phyloP scores from a whole-genome alignment of 1,140 invertebrate genomes.

The Centruroides vittatus region DNA sequence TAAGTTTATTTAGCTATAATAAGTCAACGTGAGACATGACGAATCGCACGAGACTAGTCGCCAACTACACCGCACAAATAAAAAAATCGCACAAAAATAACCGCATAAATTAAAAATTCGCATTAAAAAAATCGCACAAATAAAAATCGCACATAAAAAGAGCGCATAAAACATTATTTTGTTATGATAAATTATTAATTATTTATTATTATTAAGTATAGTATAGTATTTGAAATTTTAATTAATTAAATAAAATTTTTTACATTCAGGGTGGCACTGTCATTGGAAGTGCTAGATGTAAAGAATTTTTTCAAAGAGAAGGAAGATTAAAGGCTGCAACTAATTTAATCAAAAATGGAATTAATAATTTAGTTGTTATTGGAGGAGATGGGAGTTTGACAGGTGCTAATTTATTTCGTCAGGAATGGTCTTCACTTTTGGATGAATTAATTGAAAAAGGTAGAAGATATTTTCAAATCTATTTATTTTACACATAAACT shows the following conservation, averaged over 20 bases:
- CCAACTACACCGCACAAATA: no score
- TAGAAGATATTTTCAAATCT: slow-evolving; percentile 17
- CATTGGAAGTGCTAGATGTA: slow-evolving; percentile 92
- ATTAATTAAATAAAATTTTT: neutral
- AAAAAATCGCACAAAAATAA: no score
- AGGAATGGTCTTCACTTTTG: slow-evolving; percentile 59
- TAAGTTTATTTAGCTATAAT: no score
- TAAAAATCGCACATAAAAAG: no score
- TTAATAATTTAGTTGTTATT: slow-evolving; percentile 94
- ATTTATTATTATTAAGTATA: no score
- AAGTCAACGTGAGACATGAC: no score
- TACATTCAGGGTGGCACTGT: slow-evolving; percentile 73
- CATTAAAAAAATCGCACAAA: no score
- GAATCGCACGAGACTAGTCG: no score
- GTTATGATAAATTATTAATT: no score
- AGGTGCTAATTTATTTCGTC: slow-evolving; percentile 88
- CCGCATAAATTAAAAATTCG: no score
- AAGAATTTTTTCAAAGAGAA: slow-evolving; percentile 67
- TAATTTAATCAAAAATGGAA: slow-evolving; percentile 73
- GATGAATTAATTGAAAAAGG: slow-evolving; percentile 61
- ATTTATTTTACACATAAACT: neutral
- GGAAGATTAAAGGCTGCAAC: slow-evolving; percentile 83
- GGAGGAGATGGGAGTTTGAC: slow-evolving; percentile 97
- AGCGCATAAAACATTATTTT: no score
- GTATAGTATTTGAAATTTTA: no score